Evolutionary conservation across 2,797 vertebrate genomes (phyloP), one percentile per base, ranked within the genome.

Genomic region (Oophaga sylvatica): DNA sequence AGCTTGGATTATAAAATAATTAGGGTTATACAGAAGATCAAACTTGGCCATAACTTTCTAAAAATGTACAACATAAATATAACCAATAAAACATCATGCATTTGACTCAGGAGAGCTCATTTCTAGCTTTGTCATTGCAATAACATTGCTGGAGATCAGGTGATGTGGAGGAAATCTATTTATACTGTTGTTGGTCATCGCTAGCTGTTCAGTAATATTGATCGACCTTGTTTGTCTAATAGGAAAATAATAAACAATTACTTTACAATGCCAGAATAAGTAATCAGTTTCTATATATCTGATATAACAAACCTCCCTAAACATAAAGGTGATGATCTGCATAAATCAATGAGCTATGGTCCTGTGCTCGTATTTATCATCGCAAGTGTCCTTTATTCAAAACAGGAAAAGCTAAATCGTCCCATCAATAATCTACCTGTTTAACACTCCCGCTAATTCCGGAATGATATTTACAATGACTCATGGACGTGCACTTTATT

Each of bases 171-270:
- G 95, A 97, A 97, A 97, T 97, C 96, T 97, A 97, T 97, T 97
- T 96, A 97, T 97, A 96, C 95, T 96, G 96, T 96, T 96, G 94
- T 96, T 97, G 97, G 97, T 98, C 96, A 98, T 96, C 95, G 96
- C 94, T 94, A 95, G 92, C 94, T 95, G 95, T 95, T 97, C 96
- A 95, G 96, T 95, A 96, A 95, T 97, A 99, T 98, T 96, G 97
- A 99, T 98, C 96, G 95, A 95, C 96, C 95, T 95, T 96, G 96
- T 97, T 97, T 97, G 96, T 96, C 96, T 98, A 98, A 99, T 97
- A 98, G 96, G 96, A 99, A 98, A 99, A 98, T 99, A 99, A 99
- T 98, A 99, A 99, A 99, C 97, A 99, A 99, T 99, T 98, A 99
- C 97, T 96, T 95, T 93, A 93, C 94, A 93, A 96, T 95, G 96